Evolutionary conservation across 1,140 invertebrate genomes (phyloP).

Genomic region (Papilio xuthus): DNA sequence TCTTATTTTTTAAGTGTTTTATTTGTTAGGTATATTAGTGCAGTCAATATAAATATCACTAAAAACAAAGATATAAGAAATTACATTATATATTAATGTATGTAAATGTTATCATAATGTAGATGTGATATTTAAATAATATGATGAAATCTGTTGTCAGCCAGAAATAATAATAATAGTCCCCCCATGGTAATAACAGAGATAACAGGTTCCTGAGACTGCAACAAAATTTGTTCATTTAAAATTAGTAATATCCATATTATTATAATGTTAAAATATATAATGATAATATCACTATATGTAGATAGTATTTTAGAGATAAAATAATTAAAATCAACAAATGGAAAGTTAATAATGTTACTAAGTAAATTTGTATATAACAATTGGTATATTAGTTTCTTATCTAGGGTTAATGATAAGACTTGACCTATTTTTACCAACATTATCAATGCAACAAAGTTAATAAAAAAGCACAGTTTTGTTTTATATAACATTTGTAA

Average conservation of each 20-base stretch:
- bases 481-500: constrained; percentile 37
- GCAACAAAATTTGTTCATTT: constrained; percentile 2
- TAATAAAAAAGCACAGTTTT: constrained; percentile 42
- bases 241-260: not conserved
- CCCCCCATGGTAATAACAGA: constrained; percentile 6
- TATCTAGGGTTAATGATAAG: constrained; percentile 32
- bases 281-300: not conserved
- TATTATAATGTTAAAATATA: not conserved
- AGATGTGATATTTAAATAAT: constrained; percentile 11
- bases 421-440: constrained; percentile 23
- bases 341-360: not conserved
- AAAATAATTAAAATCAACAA: not conserved
- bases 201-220: constrained; percentile 29
- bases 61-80: constrained; percentile 13
- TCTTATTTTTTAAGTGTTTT: no score
- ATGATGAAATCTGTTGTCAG: not conserved
- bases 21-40: no score
- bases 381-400: constrained; percentile 1
- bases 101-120: not conserved
- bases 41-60: no score
- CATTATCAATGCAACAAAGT: constrained; percentile 16
- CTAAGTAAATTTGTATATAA: not conserved
- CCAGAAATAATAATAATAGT: not conserved
- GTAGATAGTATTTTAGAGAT: not conserved
- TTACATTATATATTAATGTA: constrained; percentile 23